Evolutionary conservation across 1,140 invertebrate genomes (phyloP), one percentile per base, ranked within the genome.

Genomic region (Drosophila lowei): DNA sequence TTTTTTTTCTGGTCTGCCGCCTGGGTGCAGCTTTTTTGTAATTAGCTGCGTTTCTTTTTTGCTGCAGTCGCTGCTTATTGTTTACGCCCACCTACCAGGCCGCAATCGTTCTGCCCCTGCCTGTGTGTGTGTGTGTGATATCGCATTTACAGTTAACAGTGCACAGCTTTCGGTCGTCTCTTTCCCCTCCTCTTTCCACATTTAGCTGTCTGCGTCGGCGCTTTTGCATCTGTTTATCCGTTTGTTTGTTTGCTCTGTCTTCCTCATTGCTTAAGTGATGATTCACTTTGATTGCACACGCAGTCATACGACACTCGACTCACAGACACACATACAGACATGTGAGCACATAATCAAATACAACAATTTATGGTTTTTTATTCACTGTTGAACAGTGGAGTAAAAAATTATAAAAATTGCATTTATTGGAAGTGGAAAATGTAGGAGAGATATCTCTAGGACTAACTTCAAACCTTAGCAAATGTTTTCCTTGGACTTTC

Each of bases 221-320:
- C 73, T 47, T 74, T 70, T 48, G 53, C 62, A 56, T 74, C 56
- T 77, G 72, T 65, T 58, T 52, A 55, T 48, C 55, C 49, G 41
- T 67, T 73, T 65, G 52, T 63, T 68, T 77, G 59, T 71, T 73
- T 77, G 54, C 53, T 44, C 11, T 58, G 67, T 70, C 70, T 81
- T 85, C 63, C 72, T 86, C 65, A 61, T 81, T 75, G 67, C 63
- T 72, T 64, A 78, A 88, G 70, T 71, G 83, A 88, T 78, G 78
- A 86, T 88, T 86, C 83, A 81, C 78, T 78, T 86, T 88, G 77
- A 72, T 77, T 76, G 63, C 58, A 18, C 18, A 46, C 30, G 42
- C 53, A 38, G 57, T 63, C 38, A 57, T 44, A 71, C 70, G 55
- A 58, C 56, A 15, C 25, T 34, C 15, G 11, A 6, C 23, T 25